Base-by-base conservation (phyloP, 2,888 invertebrate species). In the Cerastis leucographa region DNA sequence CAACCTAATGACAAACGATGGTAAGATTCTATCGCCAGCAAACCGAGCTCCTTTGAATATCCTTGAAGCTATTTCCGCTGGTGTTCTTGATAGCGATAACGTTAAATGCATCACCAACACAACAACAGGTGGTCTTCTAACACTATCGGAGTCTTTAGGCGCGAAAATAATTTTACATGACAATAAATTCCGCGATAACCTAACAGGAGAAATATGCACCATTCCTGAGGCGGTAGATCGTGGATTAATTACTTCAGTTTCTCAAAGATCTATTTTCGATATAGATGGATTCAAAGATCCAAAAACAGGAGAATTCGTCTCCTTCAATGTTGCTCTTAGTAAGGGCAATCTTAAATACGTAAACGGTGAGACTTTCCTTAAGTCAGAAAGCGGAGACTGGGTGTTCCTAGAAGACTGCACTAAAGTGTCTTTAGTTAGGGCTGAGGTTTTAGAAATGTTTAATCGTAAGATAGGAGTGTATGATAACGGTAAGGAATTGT, bases 211-310 rank as follows among this genome's bases (percentile, higher is more conserved):
- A 94, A 96, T 97, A 25, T 97, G 98, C 80, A 97, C 98, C 40
- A 97, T 99, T 81, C 97, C 97, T 29, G 99, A 99, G 92, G 99
- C 99, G 0, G 98, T 99, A 25, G 98, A 98, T 91, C 97, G 98
- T 79, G 99, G 99, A 84, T 97, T 99, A 66, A 98, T 99, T 77
- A 98, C 98, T 44, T 99, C 99, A 1, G 98, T 99, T 35, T 97
- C 98, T 9, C 98, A 98, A 92, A 98, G 98, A 93, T 98, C 98
- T 3, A 98, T 99, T 87, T 99, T 99, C 92, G 98, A 99, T 93
- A 98, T 99, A 81, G 99, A 99, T 88, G 99, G 98, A 74, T 98
- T 99, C 92, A 98, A 98, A 91, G 98, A 99, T 94, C 98, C 98
- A 0, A 97, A 98, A 89, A 98, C 98, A 70, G 98, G 97, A 56